These are phyloP conservation scores for Tanytarsus gracilentus DNA, from an alignment of 2,888 invertebrate genomes.

Conservation along the genomic window DNA sequence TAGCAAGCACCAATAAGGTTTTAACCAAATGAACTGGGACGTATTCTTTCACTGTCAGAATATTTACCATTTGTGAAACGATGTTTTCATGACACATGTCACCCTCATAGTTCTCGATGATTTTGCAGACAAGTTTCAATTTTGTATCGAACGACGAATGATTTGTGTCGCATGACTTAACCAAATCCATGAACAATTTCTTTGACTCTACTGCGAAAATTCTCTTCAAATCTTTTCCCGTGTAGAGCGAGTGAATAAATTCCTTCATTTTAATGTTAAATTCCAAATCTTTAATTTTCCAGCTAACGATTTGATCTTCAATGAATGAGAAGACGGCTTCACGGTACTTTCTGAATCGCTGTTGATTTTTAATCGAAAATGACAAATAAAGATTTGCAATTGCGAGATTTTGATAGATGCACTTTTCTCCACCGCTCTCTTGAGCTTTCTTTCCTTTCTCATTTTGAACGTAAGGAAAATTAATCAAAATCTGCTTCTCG, in stretches of 20 bases:
- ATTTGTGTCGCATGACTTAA: conserved; percentile 20
- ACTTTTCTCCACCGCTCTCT: conserved; percentile 41
- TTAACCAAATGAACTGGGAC: conserved; percentile 43
- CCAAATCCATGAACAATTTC: not conserved
- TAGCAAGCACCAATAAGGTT: conserved; percentile 51
- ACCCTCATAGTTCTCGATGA: not conserved
- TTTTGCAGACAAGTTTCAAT: conserved; percentile 23
- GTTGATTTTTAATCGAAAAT: conserved; percentile 41
- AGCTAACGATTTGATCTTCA: conserved; percentile 25
- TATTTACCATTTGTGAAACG: conserved; percentile 12
- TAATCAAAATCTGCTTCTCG: conserved; percentile 48
- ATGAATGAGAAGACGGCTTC: conserved; percentile 12
- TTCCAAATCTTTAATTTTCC: conserved; percentile 26
- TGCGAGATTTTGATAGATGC: conserved; percentile 48
- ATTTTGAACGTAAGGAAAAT: conserved; percentile 52
- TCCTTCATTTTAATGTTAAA: conserved; percentile 25
- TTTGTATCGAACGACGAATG: conserved; percentile 27
- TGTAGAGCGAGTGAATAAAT: conserved; percentile 23
- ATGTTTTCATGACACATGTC: not conserved
- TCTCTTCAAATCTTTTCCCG: not conserved
- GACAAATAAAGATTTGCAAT: conserved; percentile 47
- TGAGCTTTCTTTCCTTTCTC: conserved; percentile 37
- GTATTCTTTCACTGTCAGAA: not conserved
- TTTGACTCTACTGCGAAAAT: conserved; percentile 15
- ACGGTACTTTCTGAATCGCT: conserved; percentile 25